Conservation (phyloP, 2,113 vertebrate species). For the Tricholaema leucomelas region DNA sequence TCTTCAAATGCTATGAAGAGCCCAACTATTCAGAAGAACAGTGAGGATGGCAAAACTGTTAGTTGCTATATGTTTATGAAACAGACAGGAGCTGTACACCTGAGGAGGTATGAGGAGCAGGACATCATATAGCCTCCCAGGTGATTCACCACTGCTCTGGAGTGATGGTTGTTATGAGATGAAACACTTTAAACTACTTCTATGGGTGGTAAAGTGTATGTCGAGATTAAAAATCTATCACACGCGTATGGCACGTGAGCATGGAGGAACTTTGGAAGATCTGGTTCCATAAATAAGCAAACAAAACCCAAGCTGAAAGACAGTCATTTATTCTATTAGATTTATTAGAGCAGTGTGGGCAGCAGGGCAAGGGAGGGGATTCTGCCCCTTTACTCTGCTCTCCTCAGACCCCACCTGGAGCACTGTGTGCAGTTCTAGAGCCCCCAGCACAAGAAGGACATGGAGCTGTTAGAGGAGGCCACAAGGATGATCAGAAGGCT, state of each 20-base stretch:
- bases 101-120: not conserved
- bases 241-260: not conserved
- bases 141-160: not conserved
- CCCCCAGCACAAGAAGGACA: too few species aligned
- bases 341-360: too few species aligned
- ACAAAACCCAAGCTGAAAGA: not conserved
- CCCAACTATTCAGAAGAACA: not conserved
- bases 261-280: not conserved
- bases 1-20: not conserved
- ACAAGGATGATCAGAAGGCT: too few species aligned
- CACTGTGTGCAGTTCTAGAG: too few species aligned
- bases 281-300: not conserved
- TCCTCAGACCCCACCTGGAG: too few species aligned
- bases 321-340: not conserved
- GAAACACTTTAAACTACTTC: not conserved
- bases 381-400: too few species aligned
- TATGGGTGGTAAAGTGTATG: not conserved
- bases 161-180: not conserved
- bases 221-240: not conserved
- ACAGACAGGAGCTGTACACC: not conserved
- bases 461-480: too few species aligned
- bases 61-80: not conserved
- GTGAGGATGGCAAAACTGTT: not conserved
- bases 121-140: not conserved
- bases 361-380: too few species aligned